Base-by-base conservation (phyloP, 2,888 invertebrate genomes). In the Pyrocoelia pectoralis region DNA sequence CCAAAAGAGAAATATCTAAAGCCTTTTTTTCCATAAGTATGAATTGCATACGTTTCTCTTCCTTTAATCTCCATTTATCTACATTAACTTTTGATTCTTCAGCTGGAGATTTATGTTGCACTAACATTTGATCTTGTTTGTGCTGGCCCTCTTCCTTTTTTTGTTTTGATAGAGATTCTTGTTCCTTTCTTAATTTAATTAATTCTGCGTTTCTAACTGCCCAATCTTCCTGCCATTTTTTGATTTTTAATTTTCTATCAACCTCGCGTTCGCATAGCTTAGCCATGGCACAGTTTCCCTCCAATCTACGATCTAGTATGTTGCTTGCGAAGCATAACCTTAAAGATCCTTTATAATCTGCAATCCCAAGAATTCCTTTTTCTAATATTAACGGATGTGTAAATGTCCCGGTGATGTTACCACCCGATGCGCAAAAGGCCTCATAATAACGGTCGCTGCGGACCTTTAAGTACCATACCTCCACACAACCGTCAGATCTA, bases 381-480 rank as follows among this genome's bases (percentile, higher is more conserved):
- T 84, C 81, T 13, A 87, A 72, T 1, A 83, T 81, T 0, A 87
- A 79, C 6, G 85, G 83, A 74, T 90, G 89, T 1, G 46, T 49
- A 15, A 2, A 51, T 1, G 38, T 43, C 0, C 55, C 50, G 2
- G 33, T 43, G 18, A 65, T 4, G 13, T 14, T 1, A 5, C 40
- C 56, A 68, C 60, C 82, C 90, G 86, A 12, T 85, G 82, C 6
- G 1, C 8, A 0, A 3, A 4, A 15, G 15, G 4, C 3, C 9
- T n/a, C 10, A 1, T 50, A 10, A 0, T 92, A 86, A 67, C 87
- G 85, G 70, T 93, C 89, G 68, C 89, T 89, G 74, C 86, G 85
- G 1, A 46, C 18, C 43, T 28, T 54, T 59, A 95, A 81, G 81
- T 94, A 91, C 95, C 95, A 95, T 9, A 89, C 87, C 80, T 95